Percentiles rank a stretch among this genome's conserved stretches.
Conservation (phyloP, 2,113 vertebrate species). For the Myiagra hebetior region DNA sequence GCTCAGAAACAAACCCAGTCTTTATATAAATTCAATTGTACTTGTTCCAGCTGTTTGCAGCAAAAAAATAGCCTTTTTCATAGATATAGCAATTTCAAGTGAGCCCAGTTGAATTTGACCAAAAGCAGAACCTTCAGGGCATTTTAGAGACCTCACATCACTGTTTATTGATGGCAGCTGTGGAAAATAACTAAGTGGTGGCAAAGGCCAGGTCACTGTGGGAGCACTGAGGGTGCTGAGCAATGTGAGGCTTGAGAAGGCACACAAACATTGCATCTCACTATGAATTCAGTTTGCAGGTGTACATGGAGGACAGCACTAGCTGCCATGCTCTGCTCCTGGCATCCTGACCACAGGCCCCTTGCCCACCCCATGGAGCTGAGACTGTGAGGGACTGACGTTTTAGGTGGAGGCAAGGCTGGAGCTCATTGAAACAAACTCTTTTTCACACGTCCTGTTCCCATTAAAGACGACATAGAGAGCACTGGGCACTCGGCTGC, state of each 20-base stretch:
- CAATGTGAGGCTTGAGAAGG: neutral
- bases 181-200: neutral
- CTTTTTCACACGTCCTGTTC: neutral
- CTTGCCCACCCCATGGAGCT: neutral
- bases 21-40: conserved; percentile 55
- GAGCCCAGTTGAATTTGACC: neutral
- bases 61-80: neutral
- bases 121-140: neutral
- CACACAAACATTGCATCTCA: neutral
- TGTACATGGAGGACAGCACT: neutral
- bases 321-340: neutral
- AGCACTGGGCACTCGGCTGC: neutral
- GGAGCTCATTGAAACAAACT: neutral
- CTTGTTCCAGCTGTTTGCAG: conserved; percentile 39
- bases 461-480: neutral
- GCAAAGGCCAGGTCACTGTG: neutral
- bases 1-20: conserved; percentile 36
- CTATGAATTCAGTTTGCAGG: neutral
- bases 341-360: neutral
- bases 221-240: neutral
- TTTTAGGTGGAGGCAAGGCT: neutral
- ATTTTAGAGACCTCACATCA: neutral
- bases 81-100: neutral
- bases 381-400: neutral
- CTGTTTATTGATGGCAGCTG: neutral